Percentiles rank a stretch among this genome's conserved stretches.
Evolutionary conservation across 2,797 vertebrate genomes (phyloP).

Genomic region (Clarias laeviceps): DNA sequence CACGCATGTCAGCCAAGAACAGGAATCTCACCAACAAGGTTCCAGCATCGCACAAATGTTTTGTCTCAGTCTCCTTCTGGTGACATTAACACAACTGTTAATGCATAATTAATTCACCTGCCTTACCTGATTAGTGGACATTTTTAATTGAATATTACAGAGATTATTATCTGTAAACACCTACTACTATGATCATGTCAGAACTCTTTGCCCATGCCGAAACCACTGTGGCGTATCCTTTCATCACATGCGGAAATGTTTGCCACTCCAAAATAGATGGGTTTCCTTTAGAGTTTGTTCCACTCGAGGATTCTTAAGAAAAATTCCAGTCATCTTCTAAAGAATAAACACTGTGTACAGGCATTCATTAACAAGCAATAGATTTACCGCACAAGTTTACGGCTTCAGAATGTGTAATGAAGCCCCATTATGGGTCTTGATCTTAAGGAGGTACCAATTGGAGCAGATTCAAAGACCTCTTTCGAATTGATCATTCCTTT

Average conservation of each 20-base stretch:
- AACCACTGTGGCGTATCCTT: not conserved
- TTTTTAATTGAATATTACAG: not conserved
- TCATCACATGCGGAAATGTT: not conserved
- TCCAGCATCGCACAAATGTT: not conserved
- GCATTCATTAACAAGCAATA: not conserved
- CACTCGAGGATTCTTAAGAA: not conserved
- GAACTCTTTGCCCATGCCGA: not conserved
- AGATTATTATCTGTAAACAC: not conserved
- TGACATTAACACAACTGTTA: not conserved
- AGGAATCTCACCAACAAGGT: not conserved
- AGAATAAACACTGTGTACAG: not conserved
- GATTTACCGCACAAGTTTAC: not conserved
- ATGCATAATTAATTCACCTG: not conserved
- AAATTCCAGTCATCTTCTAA: not conserved
- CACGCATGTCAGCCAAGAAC: not conserved
- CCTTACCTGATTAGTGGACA: not conserved
- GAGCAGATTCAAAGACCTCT: conserved; percentile 4
- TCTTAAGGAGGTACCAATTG: conserved; percentile 10
- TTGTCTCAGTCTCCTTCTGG: not conserved
- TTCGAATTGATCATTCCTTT: conserved; percentile 12
- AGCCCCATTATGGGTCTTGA: conserved; percentile 4
- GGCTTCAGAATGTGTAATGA: conserved; percentile 12
- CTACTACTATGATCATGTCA: not conserved
- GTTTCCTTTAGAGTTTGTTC: not conserved
- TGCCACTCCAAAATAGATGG: not conserved